These are phyloP conservation scores for Mimachlamys varia DNA, from an alignment of 2,888 invertebrate species.

Conservation along the genomic window DNA sequence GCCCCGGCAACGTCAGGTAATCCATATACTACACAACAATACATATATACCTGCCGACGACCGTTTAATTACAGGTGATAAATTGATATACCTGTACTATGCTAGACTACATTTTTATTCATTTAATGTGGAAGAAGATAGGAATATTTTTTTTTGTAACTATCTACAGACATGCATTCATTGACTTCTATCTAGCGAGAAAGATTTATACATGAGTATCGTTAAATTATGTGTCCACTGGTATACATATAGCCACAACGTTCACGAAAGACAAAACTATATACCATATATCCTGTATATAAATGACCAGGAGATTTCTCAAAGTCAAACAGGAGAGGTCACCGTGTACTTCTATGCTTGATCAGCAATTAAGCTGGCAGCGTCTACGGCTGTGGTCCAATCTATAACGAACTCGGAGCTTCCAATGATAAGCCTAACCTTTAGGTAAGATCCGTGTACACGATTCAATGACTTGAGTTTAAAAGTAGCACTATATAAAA, in stretches of 20 bases:
- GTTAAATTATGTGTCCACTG: background rate
- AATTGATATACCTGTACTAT: background rate
- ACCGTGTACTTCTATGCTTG: background rate
- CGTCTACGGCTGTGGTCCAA: background rate
- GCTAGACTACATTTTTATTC: conserved; percentile 27
- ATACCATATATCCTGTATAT: background rate
- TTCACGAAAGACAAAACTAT: background rate
- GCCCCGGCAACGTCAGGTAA: background rate
- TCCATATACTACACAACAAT: background rate
- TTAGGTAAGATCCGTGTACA: background rate
- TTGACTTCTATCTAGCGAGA: background rate
- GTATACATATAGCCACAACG: too few species aligned
- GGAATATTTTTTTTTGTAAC: background rate
- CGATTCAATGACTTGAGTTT: background rate
- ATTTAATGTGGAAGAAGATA: background rate
- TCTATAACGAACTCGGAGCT: background rate
- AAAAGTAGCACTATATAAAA: too few species aligned
- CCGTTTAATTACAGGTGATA: conserved; percentile 7
- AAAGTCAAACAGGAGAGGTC: background rate
- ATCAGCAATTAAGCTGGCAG: background rate
- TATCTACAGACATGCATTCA: background rate
- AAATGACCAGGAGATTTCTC: background rate
- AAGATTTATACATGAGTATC: background rate
- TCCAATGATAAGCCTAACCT: background rate
- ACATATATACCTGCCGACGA: conserved; percentile 34